These are phyloP conservation scores for Pteropus alecto DNA, from an alignment of 2,113 vertebrate species.

Conservation along the genomic window DNA sequence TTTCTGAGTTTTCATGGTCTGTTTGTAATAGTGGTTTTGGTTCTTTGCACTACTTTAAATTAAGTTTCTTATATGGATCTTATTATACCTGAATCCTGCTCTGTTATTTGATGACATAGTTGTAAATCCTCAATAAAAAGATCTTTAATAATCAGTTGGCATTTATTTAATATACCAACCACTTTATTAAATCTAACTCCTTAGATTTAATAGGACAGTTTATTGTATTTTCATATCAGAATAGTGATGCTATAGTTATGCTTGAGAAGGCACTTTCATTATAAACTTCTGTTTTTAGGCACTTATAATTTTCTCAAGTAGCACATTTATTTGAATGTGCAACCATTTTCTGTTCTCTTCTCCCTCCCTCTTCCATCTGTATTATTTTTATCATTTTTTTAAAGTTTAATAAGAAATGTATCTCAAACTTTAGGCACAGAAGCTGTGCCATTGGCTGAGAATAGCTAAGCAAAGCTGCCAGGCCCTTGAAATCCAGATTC, in stretches of 20 bases:
- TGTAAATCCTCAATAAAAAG: conserved; percentile 83
- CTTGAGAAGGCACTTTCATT: conserved; percentile 85
- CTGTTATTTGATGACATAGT: conserved; percentile 75
- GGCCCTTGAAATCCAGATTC: conserved; percentile 38
- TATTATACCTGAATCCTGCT: conserved; percentile 81
- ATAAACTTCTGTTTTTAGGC: conserved; percentile 81
- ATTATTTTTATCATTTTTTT: conserved; percentile 38
- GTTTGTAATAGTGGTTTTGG: conserved; percentile 71
- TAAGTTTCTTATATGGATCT: conserved; percentile 64
- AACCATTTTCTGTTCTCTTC: conserved; percentile 71
- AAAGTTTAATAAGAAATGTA: conserved; percentile 67
- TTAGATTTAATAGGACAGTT: conserved; percentile 81
- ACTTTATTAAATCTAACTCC: conserved; percentile 82
- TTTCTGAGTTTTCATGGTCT: conserved; percentile 76
- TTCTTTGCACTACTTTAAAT: conserved; percentile 79
- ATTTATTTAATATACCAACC: conserved; percentile 82
- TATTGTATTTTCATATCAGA: conserved; percentile 76
- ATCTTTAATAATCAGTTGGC: conserved; percentile 83
- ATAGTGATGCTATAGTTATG: conserved; percentile 74
- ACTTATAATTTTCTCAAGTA: conserved; percentile 82
- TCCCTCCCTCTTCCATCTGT: conserved; percentile 55
- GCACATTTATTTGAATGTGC: conserved; percentile 80
- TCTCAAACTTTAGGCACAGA: conserved; percentile 57
- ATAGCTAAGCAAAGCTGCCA: conserved; percentile 54
- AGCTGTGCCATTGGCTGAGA: conserved; percentile 51